These are phyloP conservation scores for Luperina nickerlii DNA, from an alignment of 2,888 invertebrate genomes.

Conservation along the genomic window DNA sequence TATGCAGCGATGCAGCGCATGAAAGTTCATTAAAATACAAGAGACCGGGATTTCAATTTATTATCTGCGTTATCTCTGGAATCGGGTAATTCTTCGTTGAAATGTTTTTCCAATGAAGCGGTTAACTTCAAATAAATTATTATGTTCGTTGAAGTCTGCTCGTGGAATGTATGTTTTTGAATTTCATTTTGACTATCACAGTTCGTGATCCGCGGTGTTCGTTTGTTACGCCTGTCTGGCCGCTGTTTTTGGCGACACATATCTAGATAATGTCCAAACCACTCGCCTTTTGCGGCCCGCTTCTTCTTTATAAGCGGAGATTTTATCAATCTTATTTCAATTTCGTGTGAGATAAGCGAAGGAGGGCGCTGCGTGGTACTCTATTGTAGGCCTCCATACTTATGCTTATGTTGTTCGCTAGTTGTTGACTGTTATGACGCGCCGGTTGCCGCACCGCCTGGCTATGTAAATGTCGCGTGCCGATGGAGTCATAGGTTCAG, in stretches of 20 bases:
- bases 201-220: slow-evolving; percentile 74
- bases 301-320: slow-evolving; percentile 78
- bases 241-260: slow-evolving; percentile 82
- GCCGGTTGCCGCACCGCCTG: slow-evolving; percentile 72
- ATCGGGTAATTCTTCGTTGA: slow-evolving; percentile 35
- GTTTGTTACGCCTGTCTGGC: slow-evolving; percentile 78
- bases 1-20: slow-evolving; percentile 17
- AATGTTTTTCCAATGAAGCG: slow-evolving; percentile 38
- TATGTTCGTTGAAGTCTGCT: slow-evolving; percentile 29
- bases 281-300: slow-evolving; percentile 80
- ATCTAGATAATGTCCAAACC: slow-evolving; percentile 83
- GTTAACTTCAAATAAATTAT: slow-evolving; percentile 30
- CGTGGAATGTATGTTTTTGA: slow-evolving; percentile 51
- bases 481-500: slow-evolving; percentile 87
- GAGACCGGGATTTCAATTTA: slow-evolving; percentile 36
- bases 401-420: slow-evolving; percentile 51
- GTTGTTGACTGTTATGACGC: slow-evolving; percentile 64
- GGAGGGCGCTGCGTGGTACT: slow-evolving; percentile 72
- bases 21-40: slow-evolving; percentile 43
- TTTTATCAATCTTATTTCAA: slow-evolving; percentile 84
- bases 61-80: slow-evolving; percentile 41
- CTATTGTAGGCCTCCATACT: slow-evolving; percentile 46
- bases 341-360: slow-evolving; percentile 79
- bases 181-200: slow-evolving; percentile 77
- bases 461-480: slow-evolving; percentile 87